phyloP scores from a whole-genome alignment of 1,140 invertebrate species.

The Trichoplusia ni region DNA sequence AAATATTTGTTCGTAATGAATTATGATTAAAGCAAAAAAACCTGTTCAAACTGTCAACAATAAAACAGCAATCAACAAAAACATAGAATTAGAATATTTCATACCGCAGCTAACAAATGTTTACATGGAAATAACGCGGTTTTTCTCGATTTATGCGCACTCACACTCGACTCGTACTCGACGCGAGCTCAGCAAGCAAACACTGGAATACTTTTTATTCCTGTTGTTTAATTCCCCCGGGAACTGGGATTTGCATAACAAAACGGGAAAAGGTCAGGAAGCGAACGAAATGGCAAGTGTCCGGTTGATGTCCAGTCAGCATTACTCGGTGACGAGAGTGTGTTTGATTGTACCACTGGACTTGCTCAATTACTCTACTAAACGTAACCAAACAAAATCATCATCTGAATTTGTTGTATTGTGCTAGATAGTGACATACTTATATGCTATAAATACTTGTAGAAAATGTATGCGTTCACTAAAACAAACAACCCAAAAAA shows the following conservation, averaged over 20 bases:
- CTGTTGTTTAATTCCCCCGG: conserved; percentile 72
- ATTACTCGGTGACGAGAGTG: conserved; percentile 49
- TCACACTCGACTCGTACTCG: conserved; percentile 66
- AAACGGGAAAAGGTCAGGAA: conserved; percentile 80
- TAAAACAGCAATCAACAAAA: conserved; percentile 3
- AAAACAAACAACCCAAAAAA: neutral
- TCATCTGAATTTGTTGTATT: neutral
- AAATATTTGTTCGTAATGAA: neutral
- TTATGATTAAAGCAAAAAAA: neutral
- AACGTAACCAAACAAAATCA: neutral
- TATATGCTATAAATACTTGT: neutral
- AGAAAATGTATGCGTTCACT: neutral
- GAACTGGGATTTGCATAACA: conserved; percentile 75
- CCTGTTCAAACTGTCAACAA: neutral
- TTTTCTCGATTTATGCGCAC: conserved; percentile 67
- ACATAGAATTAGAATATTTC: conserved; percentile 22
- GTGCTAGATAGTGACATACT: no score
- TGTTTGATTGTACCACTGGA: conserved; percentile 37
- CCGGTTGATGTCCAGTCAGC: conserved; percentile 75
- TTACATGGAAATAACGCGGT: conserved; percentile 44
- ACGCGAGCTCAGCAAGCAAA: conserved; percentile 75
- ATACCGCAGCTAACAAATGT: conserved; percentile 36
- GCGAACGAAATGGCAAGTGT: conserved; percentile 77
- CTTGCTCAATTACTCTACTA: conserved; percentile 29
- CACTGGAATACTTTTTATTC: conserved; percentile 79